Percentiles rank a stretch among this genome's conserved stretches.
phyloP scores from a whole-genome alignment of 37 sponge, comb jelly and placozoan species.

The Halisarca cf. caerulea region DNA sequence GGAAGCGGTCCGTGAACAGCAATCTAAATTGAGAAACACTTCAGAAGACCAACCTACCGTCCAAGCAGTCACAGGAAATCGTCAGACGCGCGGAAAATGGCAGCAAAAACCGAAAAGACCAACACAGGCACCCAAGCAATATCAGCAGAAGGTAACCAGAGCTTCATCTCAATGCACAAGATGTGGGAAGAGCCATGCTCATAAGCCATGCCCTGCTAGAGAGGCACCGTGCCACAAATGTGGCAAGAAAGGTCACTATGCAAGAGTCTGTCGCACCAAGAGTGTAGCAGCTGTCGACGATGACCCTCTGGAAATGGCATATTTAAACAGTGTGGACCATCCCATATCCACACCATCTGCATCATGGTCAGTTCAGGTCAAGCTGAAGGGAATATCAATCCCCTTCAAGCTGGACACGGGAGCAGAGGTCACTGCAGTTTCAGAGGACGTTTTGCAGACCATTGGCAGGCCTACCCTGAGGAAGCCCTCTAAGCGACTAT shows the following conservation, averaged over 20 bases:
- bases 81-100: no score
- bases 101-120: no score
- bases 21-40: no score
- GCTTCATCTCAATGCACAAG: no score
- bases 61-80: no score
- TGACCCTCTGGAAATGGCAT: background rate
- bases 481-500: slow-evolving; percentile 25
- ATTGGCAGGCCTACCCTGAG: slow-evolving; percentile 1
- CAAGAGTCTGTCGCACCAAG: background rate
- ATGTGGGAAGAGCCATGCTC: background rate
- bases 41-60: no score
- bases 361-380: slow-evolving; percentile 31
- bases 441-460: slow-evolving; percentile 27
- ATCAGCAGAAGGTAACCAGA: no score
- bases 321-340: slow-evolving; percentile 17
- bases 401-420: slow-evolving; percentile 69
- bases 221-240: background rate
- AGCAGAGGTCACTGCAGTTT: slow-evolving; percentile 58
- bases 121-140: no score
- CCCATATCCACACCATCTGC: background rate
- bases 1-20: background rate
- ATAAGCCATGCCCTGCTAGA: background rate
- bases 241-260: background rate
- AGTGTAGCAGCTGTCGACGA: background rate
- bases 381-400: background rate